Conservation (phyloP, 2,113 vertebrate genomes). For the Myotis lucifugus region DNA sequence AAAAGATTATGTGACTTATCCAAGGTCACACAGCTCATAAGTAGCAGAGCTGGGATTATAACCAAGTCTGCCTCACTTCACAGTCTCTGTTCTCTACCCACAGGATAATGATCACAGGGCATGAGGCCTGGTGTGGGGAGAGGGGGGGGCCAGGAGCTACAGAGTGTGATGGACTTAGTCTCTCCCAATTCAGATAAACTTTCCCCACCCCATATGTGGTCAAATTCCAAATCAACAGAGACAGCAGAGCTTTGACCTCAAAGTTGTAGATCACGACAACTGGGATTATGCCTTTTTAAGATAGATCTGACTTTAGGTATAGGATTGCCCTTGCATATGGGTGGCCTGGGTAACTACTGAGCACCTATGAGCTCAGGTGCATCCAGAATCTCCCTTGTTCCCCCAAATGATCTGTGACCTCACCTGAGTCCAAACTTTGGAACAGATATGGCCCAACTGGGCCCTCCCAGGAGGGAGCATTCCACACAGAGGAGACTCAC, state of each 20-base stretch:
- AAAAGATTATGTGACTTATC: neutral
- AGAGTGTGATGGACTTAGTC: neutral
- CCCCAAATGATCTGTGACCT: no score
- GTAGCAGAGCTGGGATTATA: no score
- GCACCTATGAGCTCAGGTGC: neutral
- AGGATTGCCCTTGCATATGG: neutral
- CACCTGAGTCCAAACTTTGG: neutral
- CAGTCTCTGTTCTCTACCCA: neutral
- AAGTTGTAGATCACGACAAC: neutral
- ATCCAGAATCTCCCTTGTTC: neutral
- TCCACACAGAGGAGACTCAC: neutral
- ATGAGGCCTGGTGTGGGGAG: neutral
- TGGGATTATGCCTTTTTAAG: neutral
- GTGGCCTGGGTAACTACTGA: neutral
- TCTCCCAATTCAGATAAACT: neutral
- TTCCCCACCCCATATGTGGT: neutral
- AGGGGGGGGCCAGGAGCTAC: neutral
- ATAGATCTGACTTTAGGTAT: neutral
- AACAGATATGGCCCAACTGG: accelerated
- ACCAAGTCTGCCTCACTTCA: neutral
- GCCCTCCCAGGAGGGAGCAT: neutral
- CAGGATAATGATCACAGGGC: neutral
- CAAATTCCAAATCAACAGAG: neutral
- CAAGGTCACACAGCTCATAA: neutral
- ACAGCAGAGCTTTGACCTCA: neutral